These are phyloP conservation scores for Bombus haemorrhoidalis DNA, from an alignment of 1,140 invertebrate genomes.

Conservation along the genomic window DNA sequence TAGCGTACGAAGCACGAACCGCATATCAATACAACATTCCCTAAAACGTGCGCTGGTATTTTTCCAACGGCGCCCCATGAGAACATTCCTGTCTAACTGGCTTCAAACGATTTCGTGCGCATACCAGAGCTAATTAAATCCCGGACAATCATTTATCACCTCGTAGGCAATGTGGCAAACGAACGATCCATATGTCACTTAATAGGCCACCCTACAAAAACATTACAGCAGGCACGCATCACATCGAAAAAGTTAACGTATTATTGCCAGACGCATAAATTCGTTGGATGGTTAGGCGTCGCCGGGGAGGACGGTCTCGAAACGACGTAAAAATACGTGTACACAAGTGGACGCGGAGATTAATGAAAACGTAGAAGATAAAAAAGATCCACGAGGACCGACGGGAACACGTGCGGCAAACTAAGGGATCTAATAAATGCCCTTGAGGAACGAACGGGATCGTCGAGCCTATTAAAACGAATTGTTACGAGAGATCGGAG, in stretches of 20 bases:
- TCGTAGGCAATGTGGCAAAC: neutral
- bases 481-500: constrained; percentile 37
- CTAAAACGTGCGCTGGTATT: too few relatives aligned
- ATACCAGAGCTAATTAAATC: constrained; percentile 11
- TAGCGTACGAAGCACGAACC: too few relatives aligned
- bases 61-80: neutral
- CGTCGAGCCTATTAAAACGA: constrained; percentile 38
- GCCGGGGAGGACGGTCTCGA: too few relatives aligned
- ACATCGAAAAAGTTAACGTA: neutral
- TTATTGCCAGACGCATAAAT: constrained; percentile 20
- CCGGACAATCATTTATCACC: neutral
- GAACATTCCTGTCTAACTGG: neutral
- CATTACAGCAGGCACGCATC: too few relatives aligned
- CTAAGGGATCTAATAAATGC: constrained; percentile 28
- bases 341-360: constrained; percentile 2
- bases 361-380: constrained; percentile 31
- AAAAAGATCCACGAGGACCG: neutral
- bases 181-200: constrained; percentile 8
- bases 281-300: neutral
- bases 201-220: neutral
- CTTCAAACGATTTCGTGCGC: neutral
- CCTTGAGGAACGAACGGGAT: constrained; percentile 36
- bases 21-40: too few relatives aligned
- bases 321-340: neutral
- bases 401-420: constrained; percentile 7